Evolutionary conservation across 2,113 vertebrate species (phyloP).

Genomic region (Mungos mungo): DNA sequence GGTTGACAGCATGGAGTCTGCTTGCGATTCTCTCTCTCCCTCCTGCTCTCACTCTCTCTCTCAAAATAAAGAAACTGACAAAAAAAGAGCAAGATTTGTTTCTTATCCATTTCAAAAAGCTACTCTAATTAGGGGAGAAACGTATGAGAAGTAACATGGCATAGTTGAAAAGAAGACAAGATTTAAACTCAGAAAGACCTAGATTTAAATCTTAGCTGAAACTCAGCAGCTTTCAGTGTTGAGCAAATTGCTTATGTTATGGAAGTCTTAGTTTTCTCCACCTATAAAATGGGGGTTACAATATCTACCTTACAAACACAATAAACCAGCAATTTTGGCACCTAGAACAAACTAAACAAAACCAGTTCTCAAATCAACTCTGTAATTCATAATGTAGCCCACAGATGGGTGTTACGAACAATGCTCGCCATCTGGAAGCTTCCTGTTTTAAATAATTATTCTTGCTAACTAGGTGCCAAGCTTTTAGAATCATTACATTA

Average conservation of each 20-base stretch:
- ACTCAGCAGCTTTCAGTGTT: neutral
- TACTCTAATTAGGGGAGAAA: neutral
- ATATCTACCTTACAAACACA: conserved; percentile 14
- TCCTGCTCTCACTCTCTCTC: too few species aligned
- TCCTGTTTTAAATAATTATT: conserved; percentile 73
- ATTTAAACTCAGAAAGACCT: neutral
- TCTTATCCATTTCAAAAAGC: conserved; percentile 3
- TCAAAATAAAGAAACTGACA: too few species aligned
- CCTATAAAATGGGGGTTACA: conserved; percentile 26
- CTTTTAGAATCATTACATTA: conserved; percentile 52
- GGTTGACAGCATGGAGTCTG: too few species aligned
- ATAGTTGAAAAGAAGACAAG: neutral
- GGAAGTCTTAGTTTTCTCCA: neutral
- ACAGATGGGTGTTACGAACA: conserved; percentile 61
- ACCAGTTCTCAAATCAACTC: conserved; percentile 45
- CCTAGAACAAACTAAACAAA: conserved; percentile 22
- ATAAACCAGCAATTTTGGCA: neutral
- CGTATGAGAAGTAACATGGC: neutral
- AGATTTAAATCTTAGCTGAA: neutral
- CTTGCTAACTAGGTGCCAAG: conserved; percentile 69
- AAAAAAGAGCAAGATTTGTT: neutral
- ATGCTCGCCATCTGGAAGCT: conserved; percentile 61
- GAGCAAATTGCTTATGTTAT: neutral
- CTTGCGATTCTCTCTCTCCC: too few species aligned
- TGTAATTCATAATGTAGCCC: conserved; percentile 41